Percentiles rank a stretch among this genome's conserved stretches.
Evolutionary conservation across 64 coral and sea anemone genomes (phyloP).

Genomic region (Stichodactyla helianthus): DNA sequence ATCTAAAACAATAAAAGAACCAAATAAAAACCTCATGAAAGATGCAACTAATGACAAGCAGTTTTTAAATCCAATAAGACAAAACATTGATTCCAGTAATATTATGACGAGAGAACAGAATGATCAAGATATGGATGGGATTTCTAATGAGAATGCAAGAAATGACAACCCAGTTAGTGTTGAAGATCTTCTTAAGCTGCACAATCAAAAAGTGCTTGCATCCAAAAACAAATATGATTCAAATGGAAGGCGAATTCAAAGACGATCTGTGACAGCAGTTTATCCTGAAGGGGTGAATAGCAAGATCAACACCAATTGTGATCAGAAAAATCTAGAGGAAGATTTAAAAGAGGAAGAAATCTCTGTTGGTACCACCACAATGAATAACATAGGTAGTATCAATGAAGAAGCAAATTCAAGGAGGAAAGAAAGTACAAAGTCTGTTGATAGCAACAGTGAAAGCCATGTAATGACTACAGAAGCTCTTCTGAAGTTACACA

Average conservation of each 20-base stretch:
- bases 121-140: neutral
- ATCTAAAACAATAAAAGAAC: neutral
- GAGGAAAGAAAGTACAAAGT: neutral
- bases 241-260: slow-evolving; percentile 1
- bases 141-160: neutral
- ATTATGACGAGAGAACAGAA: neutral
- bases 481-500: slow-evolving; percentile 9
- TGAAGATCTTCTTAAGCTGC: slow-evolving; percentile 19
- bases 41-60: neutral
- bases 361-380: neutral
- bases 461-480: neutral
- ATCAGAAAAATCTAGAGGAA: neutral
- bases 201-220: slow-evolving; percentile 13
- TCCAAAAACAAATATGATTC: slow-evolving; percentile 11
- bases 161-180: neutral
- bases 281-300: neutral
- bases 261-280: neutral
- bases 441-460: neutral
- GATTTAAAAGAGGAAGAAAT: neutral
- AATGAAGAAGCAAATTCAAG: neutral
- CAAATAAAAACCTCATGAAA: neutral
- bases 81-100: neutral
- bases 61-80: neutral
- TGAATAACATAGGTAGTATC: neutral
- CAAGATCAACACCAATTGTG: neutral